phyloP scores from a whole-genome alignment of 2,113 vertebrate genomes.

The Chunga burmeisteri region DNA sequence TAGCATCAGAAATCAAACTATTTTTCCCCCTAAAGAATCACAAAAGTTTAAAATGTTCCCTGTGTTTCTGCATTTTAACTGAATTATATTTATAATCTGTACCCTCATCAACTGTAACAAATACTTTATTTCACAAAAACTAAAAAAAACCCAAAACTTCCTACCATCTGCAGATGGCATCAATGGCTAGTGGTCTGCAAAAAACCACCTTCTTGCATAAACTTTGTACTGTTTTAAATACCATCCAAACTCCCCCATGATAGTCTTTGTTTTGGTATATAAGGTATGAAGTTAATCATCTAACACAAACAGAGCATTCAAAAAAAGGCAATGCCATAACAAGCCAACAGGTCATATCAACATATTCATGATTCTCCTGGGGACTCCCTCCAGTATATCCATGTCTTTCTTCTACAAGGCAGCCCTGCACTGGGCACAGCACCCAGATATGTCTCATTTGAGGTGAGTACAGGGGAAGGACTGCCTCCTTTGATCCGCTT shows the following conservation, averaged over 20 bases:
- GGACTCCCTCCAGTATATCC: no score
- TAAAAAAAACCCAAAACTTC: not conserved
- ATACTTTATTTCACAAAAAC: not conserved
- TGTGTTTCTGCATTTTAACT: not conserved
- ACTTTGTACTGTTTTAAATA: not conserved
- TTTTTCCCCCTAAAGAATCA: not conserved
- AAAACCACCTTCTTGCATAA: not conserved
- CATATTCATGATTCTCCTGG: no score
- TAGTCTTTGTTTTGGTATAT: not conserved
- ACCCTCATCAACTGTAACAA: not conserved
- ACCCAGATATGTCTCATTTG: not conserved
- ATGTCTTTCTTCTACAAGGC: accelerated
- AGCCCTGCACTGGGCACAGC: not conserved
- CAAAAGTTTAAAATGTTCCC: not conserved
- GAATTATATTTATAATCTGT: not conserved
- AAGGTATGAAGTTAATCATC: not conserved
- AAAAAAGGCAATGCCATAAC: not conserved
- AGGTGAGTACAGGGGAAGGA: not conserved
- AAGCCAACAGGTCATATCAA: not conserved
- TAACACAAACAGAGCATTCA: not conserved
- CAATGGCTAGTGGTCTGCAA: not conserved
- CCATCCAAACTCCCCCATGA: accelerated
- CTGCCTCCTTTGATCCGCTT: not conserved
- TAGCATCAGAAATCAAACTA: not conserved
- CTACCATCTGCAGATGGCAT: not conserved